phyloP scores from a whole-genome alignment of 2,797 vertebrate species.

The Eutrigla gurnardus region DNA sequence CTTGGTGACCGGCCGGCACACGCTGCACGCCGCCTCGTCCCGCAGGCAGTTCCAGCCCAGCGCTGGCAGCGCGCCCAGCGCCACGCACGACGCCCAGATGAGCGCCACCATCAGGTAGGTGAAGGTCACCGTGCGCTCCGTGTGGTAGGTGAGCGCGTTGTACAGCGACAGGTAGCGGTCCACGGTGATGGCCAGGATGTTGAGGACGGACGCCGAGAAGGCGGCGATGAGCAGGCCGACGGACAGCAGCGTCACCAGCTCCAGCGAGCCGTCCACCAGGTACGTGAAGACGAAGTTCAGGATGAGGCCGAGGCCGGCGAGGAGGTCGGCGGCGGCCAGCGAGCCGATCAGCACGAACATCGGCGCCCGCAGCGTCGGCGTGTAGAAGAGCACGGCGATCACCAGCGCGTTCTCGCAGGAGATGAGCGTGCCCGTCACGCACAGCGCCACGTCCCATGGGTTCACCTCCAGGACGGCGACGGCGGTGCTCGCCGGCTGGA shows the following conservation, averaged over 20 bases:
- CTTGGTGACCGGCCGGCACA: slow-evolving; percentile 90
- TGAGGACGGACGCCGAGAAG: slow-evolving; percentile 92
- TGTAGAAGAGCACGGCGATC: slow-evolving; percentile 90
- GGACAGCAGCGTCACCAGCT: slow-evolving; percentile 85
- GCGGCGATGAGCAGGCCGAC: slow-evolving; percentile 89
- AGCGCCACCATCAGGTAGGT: slow-evolving; percentile 88
- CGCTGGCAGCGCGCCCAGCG: slow-evolving; percentile 87
- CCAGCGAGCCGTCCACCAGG: slow-evolving; percentile 79
- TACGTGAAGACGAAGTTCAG: slow-evolving; percentile 90
- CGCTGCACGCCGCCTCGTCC: slow-evolving; percentile 87
- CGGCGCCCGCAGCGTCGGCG: slow-evolving; percentile 88
- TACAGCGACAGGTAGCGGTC: slow-evolving; percentile 94
- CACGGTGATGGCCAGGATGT: slow-evolving; percentile 92
- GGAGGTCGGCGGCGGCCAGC: slow-evolving; percentile 89
- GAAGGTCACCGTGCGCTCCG: slow-evolving; percentile 88
- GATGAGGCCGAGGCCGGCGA: slow-evolving; percentile 90
- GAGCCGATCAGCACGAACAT: slow-evolving; percentile 92
- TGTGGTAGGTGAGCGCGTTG: slow-evolving; percentile 93
- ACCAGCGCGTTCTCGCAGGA: slow-evolving; percentile 93
- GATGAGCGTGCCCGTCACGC: slow-evolving; percentile 91
- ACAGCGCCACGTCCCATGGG: slow-evolving; percentile 92
- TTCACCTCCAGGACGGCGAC: slow-evolving; percentile 75
- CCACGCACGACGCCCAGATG: slow-evolving; percentile 87
- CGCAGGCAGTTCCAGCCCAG: slow-evolving; percentile 93
- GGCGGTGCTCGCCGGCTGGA: slow-evolving; percentile 52